A percentile compares a stretch with the other conserved stretches of the same genome.
These are phyloP conservation scores for Myiagra hebetior DNA, from an alignment of 2,113 vertebrate genomes.

Conservation along the genomic window DNA sequence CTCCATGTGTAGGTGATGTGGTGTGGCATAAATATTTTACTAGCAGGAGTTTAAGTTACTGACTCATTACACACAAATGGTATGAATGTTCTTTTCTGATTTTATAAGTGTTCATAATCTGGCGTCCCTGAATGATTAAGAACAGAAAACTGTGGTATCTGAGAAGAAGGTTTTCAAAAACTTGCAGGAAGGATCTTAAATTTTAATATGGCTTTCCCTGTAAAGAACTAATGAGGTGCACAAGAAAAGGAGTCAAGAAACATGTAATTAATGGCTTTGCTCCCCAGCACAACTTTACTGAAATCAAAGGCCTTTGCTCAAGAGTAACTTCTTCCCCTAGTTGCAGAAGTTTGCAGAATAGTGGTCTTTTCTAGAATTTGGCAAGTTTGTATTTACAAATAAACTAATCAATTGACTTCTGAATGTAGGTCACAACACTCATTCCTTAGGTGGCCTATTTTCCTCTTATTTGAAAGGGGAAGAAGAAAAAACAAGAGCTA, in stretches of 20 bases:
- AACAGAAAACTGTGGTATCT: neutral
- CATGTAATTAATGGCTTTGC: neutral
- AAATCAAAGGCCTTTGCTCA: neutral
- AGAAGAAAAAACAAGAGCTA: neutral
- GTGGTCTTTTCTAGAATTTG: neutral
- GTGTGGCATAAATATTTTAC: conserved; percentile 31
- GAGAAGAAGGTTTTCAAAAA: neutral
- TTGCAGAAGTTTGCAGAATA: neutral
- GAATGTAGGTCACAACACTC: neutral
- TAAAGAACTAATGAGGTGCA: neutral
- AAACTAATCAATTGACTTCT: neutral
- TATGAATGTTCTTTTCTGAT: conserved; percentile 37
- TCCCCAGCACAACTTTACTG: neutral
- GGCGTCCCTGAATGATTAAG: neutral
- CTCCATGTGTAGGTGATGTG: conserved; percentile 1
- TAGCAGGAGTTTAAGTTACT: conserved; percentile 11
- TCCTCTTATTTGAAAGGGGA: neutral
- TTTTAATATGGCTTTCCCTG: neutral
- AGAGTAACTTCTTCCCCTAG: neutral
- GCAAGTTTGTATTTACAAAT: neutral
- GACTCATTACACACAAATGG: neutral
- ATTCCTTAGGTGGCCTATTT: neutral
- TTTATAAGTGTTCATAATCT: neutral
- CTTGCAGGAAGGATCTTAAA: neutral
- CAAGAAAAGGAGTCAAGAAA: neutral